These are phyloP conservation scores for Cairina moschata DNA, from an alignment of 2,113 vertebrate genomes.

Conservation along the genomic window DNA sequence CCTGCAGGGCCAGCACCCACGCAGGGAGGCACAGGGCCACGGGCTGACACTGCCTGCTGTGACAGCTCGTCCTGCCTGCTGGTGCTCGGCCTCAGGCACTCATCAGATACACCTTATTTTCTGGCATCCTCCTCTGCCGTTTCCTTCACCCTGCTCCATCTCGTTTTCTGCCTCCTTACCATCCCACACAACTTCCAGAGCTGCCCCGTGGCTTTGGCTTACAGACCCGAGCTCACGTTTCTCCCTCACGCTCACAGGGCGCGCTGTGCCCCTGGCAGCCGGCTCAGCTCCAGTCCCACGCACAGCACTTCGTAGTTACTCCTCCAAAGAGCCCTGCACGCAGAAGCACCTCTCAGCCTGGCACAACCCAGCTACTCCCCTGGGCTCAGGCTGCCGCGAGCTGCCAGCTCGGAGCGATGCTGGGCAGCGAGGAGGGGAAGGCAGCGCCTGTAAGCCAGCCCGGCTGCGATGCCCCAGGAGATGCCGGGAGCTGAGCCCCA, in stretches of 20 bases:
- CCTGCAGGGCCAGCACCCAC: background rate
- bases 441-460: background rate
- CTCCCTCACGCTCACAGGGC: fast-evolving
- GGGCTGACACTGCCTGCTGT: background rate
- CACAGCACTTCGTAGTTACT: background rate
- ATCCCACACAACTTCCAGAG: background rate
- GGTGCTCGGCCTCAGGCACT: fast-evolving
- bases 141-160: background rate
- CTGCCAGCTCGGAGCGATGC: background rate
- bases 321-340: background rate
- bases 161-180: background rate
- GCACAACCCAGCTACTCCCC: background rate
- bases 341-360: background rate
- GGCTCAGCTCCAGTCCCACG: background rate
- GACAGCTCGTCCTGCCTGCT: background rate
- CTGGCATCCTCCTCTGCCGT: background rate
- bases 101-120: background rate
- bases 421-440: background rate
- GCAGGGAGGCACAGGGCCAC: background rate
- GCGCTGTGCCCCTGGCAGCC: background rate
- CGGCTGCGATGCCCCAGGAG: background rate
- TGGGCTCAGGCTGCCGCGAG: background rate
- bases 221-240: background rate
- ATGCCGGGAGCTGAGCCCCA: constrained; percentile 1
- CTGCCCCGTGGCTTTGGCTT: background rate